Conservation (phyloP, 2,113 vertebrate species). For the Zosterops pallidus region DNA sequence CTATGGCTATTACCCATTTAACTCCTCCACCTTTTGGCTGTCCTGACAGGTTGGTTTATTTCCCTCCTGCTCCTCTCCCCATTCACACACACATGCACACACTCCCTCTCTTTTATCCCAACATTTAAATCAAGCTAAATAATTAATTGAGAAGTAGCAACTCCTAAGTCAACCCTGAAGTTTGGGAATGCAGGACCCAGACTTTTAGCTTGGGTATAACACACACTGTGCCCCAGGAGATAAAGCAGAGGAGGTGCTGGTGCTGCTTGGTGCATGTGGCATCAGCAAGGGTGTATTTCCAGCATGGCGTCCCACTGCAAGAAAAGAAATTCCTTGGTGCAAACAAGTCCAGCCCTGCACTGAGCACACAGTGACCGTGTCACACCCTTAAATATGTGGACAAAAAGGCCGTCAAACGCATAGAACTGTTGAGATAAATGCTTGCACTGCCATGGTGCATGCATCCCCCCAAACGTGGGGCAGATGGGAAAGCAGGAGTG, state of each 20-base stretch:
- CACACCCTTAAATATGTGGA: neutral
- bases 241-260: neutral
- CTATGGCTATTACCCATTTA: neutral
- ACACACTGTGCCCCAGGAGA: rapidly evolving
- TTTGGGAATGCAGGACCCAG: neutral
- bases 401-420: neutral
- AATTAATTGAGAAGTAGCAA: neutral
- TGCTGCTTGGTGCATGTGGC: rapidly evolving
- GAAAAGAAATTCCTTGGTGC: neutral
- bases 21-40: neutral
- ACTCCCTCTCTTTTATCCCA: neutral
- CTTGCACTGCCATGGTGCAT: rapidly evolving
- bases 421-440: neutral
- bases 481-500: neutral
- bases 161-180: neutral
- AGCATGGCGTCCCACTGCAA: neutral
- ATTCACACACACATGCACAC: neutral
- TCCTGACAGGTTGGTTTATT: neutral
- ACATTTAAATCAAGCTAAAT: neutral
- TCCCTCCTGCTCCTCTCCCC: neutral
- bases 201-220: neutral
- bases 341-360: neutral
- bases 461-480: rapidly evolving
- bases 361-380: neutral
- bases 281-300: neutral